Evolutionary conservation across 2,113 vertebrate species (phyloP).

Genomic region (Myiozetetes cayanensis): DNA sequence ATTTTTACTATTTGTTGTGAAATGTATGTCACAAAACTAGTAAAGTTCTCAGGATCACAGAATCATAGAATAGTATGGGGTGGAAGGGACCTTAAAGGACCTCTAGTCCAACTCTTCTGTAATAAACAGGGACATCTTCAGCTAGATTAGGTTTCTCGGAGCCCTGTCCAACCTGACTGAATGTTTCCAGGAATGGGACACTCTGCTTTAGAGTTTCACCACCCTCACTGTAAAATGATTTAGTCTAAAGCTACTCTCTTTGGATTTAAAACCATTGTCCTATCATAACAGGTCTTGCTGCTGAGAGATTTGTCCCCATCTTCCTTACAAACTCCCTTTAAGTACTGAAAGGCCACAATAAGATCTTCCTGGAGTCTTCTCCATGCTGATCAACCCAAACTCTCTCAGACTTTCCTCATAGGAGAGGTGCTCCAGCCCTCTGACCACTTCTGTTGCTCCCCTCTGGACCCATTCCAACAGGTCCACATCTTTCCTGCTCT

Average conservation of each 20-base stretch:
- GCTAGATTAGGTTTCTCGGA: not conserved
- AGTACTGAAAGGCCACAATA: not conserved
- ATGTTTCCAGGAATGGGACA: not conserved
- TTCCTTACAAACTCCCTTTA: not conserved
- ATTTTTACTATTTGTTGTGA: not conserved
- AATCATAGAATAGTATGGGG: not conserved
- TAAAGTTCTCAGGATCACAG: not conserved
- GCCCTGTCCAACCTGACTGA: not conserved
- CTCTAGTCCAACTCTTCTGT: not conserved
- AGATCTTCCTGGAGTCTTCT: not conserved
- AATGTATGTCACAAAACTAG: not conserved
- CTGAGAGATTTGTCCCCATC: not conserved
- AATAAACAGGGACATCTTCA: not conserved
- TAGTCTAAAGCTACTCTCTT: not conserved
- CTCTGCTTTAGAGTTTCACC: not conserved
- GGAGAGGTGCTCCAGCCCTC: not conserved
- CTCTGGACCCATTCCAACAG: not conserved
- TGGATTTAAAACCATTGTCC: not conserved
- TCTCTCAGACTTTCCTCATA: not conserved
- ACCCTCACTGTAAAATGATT: not conserved
- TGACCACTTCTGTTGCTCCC: not conserved
- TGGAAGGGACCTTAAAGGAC: not conserved
- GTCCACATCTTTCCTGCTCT: not conserved
- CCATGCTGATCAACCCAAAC: not conserved
- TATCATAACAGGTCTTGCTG: not conserved